phyloP scores from a whole-genome alignment of 2,797 vertebrate species.

The Muscicapa comitata region DNA sequence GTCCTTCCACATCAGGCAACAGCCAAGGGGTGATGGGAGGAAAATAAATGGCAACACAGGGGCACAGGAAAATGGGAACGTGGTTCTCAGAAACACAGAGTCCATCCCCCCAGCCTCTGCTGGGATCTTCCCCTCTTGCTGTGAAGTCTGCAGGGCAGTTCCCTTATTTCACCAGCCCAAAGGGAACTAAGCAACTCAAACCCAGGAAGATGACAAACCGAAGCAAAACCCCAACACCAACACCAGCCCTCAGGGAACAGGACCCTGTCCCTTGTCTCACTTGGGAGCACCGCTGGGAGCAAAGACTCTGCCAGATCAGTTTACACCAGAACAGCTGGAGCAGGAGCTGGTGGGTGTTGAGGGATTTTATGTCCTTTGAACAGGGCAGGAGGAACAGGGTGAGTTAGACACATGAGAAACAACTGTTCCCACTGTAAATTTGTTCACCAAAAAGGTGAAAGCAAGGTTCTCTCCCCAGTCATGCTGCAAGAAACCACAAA shows the following conservation, averaged over 20 bases:
- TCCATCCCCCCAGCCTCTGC: not conserved
- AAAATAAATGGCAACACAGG: not conserved
- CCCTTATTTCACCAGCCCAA: no score
- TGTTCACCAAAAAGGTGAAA: not conserved
- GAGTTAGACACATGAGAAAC: not conserved
- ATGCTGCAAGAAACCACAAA: rapidly evolving
- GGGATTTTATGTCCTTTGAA: not conserved
- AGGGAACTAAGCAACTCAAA: no score
- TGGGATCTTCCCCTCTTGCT: no score
- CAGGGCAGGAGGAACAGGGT: not conserved
- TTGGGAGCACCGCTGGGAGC: rapidly evolving
- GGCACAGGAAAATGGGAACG: not conserved
- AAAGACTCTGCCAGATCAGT: not conserved
- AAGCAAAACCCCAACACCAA: not conserved
- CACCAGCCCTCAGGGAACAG: not conserved
- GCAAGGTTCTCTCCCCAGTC: not conserved
- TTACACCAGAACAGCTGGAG: not conserved
- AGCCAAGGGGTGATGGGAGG: not conserved
- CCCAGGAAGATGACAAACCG: not conserved
- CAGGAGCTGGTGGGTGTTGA: not conserved
- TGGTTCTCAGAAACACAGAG: not conserved
- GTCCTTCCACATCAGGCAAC: not conserved
- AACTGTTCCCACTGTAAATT: not conserved
- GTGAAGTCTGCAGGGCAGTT: no score
- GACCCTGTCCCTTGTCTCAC: not conserved